Percentiles rank a stretch among this genome's conserved stretches.
These are phyloP conservation scores for Drosophila lutescens DNA, from an alignment of 2,888 invertebrate species.

Conservation along the genomic window DNA sequence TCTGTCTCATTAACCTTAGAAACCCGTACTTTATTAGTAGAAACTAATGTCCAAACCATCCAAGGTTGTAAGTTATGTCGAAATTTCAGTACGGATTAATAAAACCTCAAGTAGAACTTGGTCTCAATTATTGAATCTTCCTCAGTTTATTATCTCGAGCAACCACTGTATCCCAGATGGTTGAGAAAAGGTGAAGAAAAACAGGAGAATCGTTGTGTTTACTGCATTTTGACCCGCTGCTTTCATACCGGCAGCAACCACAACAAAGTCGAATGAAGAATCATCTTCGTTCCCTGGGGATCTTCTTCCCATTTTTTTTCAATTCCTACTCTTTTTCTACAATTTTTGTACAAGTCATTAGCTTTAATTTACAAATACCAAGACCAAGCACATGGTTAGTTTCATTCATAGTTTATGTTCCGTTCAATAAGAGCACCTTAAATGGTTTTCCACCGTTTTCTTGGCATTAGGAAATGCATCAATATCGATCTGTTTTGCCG, in stretches of 20 bases:
- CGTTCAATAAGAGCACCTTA: constrained; percentile 20
- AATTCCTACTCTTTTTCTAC: constrained; percentile 27
- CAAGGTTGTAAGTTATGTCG: too few species aligned
- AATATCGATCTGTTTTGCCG: constrained; percentile 46
- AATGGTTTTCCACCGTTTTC: constrained; percentile 18
- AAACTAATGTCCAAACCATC: too few species aligned
- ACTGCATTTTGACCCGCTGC: constrained; percentile 70
- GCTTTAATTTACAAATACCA: constrained; percentile 73
- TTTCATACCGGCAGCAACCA: constrained; percentile 13
- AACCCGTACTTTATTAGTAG: too few species aligned
- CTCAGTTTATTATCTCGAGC: not conserved
- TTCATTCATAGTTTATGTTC: constrained; percentile 65
- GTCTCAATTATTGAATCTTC: too few species aligned
- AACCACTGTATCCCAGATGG: constrained; percentile 9
- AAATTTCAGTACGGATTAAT: too few species aligned
- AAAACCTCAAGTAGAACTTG: too few species aligned
- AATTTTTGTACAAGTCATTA: constrained; percentile 78
- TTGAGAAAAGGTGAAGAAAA: constrained; percentile 14
- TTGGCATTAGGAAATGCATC: constrained; percentile 33
- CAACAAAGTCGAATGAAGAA: constrained; percentile 39
- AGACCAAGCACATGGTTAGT: constrained; percentile 42
- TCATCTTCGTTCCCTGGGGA: constrained; percentile 44
- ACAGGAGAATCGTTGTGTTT: constrained; percentile 62
- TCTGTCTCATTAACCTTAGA: too few species aligned
- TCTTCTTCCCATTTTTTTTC: constrained; percentile 29